These are phyloP conservation scores for Callocephalon fimbriatum DNA, from an alignment of 2,113 vertebrate genomes.

Conservation along the genomic window DNA sequence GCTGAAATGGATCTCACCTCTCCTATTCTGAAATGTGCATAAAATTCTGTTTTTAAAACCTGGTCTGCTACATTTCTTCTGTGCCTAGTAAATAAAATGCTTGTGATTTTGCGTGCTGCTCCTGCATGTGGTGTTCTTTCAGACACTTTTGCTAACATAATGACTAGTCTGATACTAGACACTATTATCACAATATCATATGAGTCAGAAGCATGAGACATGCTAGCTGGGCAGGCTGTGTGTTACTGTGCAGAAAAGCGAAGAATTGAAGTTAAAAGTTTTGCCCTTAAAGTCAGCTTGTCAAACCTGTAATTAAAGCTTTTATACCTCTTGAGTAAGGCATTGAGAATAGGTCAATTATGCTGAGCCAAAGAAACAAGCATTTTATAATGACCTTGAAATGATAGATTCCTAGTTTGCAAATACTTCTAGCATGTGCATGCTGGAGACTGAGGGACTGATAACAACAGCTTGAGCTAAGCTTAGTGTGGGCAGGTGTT, in stretches of 20 bases:
- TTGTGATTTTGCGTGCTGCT: neutral
- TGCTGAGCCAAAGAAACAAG: neutral
- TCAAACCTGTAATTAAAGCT: constrained; percentile 41
- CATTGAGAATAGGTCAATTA: neutral
- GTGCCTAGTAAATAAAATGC: constrained; percentile 15
- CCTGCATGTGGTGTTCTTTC: neutral
- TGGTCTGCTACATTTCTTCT: neutral
- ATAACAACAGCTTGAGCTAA: constrained; percentile 62
- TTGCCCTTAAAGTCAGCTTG: constrained; percentile 1
- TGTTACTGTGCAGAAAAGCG: constrained; percentile 36
- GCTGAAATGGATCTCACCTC: neutral
- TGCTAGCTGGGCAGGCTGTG: constrained; percentile 9
- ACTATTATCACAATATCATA: constrained; percentile 43
- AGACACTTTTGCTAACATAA: constrained; percentile 48
- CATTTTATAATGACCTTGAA: neutral
- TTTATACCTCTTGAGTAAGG: neutral
- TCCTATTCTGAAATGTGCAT: neutral
- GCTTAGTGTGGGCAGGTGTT: constrained; percentile 64
- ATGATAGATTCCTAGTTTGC: constrained; percentile 8
- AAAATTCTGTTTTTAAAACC: neutral
- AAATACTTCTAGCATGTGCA: constrained; percentile 21
- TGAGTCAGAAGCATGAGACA: constrained; percentile 59
- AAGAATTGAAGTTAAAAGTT: constrained; percentile 15
- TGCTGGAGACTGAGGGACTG: constrained; percentile 21
- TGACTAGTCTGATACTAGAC: constrained; percentile 50